These are phyloP conservation scores for Pogonus chalceus DNA, from an alignment of 1,140 invertebrate species.

Conservation along the genomic window DNA sequence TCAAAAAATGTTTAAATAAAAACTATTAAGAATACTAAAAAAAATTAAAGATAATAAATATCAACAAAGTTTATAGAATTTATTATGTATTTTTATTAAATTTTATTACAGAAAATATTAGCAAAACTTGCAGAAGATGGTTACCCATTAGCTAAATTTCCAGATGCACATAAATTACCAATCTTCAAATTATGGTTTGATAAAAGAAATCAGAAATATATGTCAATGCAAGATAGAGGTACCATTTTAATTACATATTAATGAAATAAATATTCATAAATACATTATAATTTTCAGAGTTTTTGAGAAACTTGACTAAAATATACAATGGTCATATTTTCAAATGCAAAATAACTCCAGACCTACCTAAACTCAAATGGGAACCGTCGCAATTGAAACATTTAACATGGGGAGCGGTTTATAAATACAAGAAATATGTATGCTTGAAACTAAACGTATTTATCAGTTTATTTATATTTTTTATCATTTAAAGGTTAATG, in stretches of 20 bases:
- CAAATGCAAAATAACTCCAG: constrained; percentile 1
- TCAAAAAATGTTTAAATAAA: no score
- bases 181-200: constrained; percentile 29
- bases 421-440: not conserved
- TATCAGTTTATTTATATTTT: no score
- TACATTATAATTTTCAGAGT: no score
- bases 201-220: constrained; percentile 21
- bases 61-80: no score
- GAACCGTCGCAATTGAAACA: not conserved
- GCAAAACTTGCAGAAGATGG: constrained; percentile 26
- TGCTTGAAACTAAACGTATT: no score
- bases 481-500: no score
- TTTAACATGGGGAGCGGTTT: not conserved
- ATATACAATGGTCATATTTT: no score
- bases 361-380: constrained; percentile 3
- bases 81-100: not conserved
- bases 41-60: no score
- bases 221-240: constrained; percentile 22
- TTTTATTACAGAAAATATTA: constrained; percentile 19
- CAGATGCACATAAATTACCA: constrained; percentile 26
- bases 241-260: no score
- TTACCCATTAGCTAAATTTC: constrained; percentile 29
- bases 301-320: no score
- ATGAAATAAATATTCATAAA: no score
- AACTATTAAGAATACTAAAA: no score